A percentile compares a stretch with the other conserved stretches of the same genome.
These are phyloP conservation scores for Xiphophorus hellerii DNA, from an alignment of 2,113 vertebrate genomes.

Conservation along the genomic window DNA sequence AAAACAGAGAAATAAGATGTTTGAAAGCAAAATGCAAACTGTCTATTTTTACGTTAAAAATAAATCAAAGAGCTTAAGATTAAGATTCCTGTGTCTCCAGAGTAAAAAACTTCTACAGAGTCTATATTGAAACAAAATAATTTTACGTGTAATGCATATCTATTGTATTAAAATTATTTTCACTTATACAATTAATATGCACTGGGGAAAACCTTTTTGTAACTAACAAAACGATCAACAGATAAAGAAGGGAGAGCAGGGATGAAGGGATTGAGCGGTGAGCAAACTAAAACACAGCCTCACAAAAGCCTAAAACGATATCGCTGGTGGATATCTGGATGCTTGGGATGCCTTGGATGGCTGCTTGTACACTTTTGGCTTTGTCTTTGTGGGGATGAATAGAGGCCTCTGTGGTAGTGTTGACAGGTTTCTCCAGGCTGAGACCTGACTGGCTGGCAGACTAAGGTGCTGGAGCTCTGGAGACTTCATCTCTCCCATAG, in stretches of 20 bases:
- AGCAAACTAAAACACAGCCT: slow-evolving; percentile 50
- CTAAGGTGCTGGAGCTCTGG: slow-evolving; percentile 55
- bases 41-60: too few species aligned
- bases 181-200: not conserved
- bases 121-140: not conserved
- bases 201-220: not conserved
- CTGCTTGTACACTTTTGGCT: slow-evolving; percentile 77
- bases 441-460: slow-evolving; percentile 58
- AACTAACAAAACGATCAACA: not conserved
- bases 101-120: not conserved
- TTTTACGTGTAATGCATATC: not conserved
- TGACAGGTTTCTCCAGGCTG: slow-evolving; percentile 76
- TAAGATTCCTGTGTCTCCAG: not conserved
- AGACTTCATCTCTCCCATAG: slow-evolving; percentile 51
- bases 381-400: slow-evolving; percentile 80
- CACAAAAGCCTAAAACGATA: slow-evolving; percentile 77
- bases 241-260: slow-evolving; percentile 31
- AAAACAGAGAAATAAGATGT: too few species aligned
- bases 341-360: slow-evolving; percentile 76
- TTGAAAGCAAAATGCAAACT: too few species aligned
- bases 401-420: slow-evolving; percentile 79
- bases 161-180: not conserved
- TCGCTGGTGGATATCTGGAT: slow-evolving; percentile 79
- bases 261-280: slow-evolving; percentile 5
- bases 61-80: too few species aligned